A percentile compares a stretch with the other conserved stretches of the same genome.
These are phyloP conservation scores for Mamestra brassicae DNA, from an alignment of 2,888 invertebrate species.

Conservation along the genomic window DNA sequence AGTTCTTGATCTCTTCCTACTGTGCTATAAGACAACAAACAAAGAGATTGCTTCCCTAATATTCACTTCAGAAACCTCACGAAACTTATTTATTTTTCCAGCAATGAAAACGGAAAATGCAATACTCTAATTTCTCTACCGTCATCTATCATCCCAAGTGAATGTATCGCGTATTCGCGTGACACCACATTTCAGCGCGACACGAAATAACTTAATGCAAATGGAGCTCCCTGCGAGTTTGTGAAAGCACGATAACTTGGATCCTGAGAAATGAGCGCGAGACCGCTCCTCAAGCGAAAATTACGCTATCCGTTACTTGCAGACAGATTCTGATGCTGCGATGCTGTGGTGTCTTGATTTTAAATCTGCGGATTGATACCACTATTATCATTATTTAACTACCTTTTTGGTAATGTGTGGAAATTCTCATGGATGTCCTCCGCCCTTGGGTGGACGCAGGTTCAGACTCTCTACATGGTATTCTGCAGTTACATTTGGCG, in stretches of 20 bases:
- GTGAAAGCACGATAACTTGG: constrained; percentile 78
- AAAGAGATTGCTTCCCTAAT: neutral
- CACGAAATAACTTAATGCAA: constrained; percentile 73
- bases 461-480: no score
- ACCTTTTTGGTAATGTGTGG: neutral
- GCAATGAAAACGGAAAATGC: neutral
- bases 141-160: constrained; percentile 65
- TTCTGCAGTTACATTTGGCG: no score
- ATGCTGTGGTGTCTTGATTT: neutral
- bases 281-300: constrained; percentile 63
- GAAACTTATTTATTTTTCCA: neutral
- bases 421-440: no score
- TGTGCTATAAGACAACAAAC: neutral
- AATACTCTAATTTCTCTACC: constrained; percentile 31
- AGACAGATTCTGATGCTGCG: constrained; percentile 63
- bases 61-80: neutral
- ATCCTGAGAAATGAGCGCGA: constrained; percentile 79
- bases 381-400: neutral
- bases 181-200: constrained; percentile 65
- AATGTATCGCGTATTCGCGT: constrained; percentile 64
- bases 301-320: constrained; percentile 73
- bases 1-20: neutral
- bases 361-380: neutral
- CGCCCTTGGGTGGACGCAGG: no score
- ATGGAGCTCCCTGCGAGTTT: constrained; percentile 73